Base-by-base conservation (phyloP, 2,113 vertebrate species). In the Pseudorasbora parva region DNA sequence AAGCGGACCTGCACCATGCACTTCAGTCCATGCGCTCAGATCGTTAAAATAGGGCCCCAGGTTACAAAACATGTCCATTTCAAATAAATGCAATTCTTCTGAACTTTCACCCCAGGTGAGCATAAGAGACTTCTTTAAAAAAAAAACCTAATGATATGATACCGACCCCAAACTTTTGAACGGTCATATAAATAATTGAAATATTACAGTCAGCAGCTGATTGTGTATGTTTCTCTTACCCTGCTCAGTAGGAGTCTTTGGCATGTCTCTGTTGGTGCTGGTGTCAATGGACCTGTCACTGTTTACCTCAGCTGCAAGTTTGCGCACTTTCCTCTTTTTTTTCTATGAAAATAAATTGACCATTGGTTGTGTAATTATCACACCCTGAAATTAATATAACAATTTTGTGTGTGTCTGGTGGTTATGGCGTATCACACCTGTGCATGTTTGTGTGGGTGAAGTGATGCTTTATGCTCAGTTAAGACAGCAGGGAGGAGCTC, bases 311-410 rank as follows among this genome's bases (percentile, higher is more conserved):
- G 91, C 91, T 10, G 92, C 89, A 82, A 89, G 85, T 87, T 93
- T 94, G 45, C 75, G 90, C 0, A 82, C 71, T 81, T 93, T 95
- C 81, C 89, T 93, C 90, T 93, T 96, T 85, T 93, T 96, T 84
- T 90, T 95, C 92, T 95, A 87, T 14, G 27, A 23, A 86, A 56
- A 81, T 21, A 57, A 5, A 51, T 8, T 0, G n/a, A n/a, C 5
- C 75, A 15, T 7, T 43, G n/a, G n/a, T 43, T 41, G 11, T 23
- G n/a, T 77, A 59, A 57, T 77, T 41, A n/a, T n/a, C n/a, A 77
- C 2, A 23, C 21, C 30, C 30, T 77, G 30, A 41, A 59, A 41
- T 57, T 41, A 56, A 41, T 19, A 25, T 78, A 15, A 57, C 23
- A 0, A 1, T 5, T 25, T 72, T 69, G n/a, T 71, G 7, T 41